A percentile compares a stretch with the other conserved stretches of the same genome.
phyloP scores from a whole-genome alignment of 2,797 vertebrate species.

The Florisuga fusca region DNA sequence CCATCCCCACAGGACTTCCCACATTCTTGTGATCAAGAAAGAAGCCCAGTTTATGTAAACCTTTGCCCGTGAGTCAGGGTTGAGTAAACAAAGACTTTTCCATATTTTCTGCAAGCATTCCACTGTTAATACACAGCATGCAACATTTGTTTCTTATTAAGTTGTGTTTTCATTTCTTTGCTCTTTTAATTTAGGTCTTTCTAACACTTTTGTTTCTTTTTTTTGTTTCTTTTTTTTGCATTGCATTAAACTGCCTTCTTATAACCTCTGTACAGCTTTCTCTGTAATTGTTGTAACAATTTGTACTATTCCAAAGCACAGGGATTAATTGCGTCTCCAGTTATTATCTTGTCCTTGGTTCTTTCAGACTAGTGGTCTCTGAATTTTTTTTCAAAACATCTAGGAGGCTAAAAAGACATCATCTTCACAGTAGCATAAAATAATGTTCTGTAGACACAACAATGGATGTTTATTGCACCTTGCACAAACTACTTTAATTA shows the following conservation, averaged over 20 bases:
- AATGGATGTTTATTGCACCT: conserved; percentile 73
- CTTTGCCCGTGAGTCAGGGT: conserved; percentile 17
- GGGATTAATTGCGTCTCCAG: conserved; percentile 72
- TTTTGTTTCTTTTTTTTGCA: neutral
- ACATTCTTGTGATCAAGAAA: neutral
- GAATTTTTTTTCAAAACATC: conserved; percentile 70
- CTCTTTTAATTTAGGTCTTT: conserved; percentile 28
- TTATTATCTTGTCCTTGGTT: conserved; percentile 81
- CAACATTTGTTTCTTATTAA: conserved; percentile 55
- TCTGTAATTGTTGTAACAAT: conserved; percentile 57
- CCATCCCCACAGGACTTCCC: neutral
- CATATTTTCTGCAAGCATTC: conserved; percentile 35
- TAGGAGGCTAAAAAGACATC: conserved; percentile 69
- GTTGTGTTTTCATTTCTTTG: conserved; percentile 48
- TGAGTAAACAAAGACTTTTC: conserved; percentile 33
- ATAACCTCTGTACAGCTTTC: conserved; percentile 72
- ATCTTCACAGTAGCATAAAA: conserved; percentile 72
- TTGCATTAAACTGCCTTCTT: conserved; percentile 55
- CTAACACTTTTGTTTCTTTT: neutral
- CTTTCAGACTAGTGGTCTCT: conserved; percentile 70
- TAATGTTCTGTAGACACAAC: conserved; percentile 74
- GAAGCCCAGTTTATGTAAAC: conserved; percentile 37
- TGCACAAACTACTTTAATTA: conserved; percentile 77
- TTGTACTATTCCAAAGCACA: conserved; percentile 57
- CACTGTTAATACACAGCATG: conserved; percentile 24